Evolutionary conservation across 2,888 invertebrate genomes (phyloP), one percentile per base, ranked within the genome.

Genomic region (Drosophila acutilabella): DNA sequence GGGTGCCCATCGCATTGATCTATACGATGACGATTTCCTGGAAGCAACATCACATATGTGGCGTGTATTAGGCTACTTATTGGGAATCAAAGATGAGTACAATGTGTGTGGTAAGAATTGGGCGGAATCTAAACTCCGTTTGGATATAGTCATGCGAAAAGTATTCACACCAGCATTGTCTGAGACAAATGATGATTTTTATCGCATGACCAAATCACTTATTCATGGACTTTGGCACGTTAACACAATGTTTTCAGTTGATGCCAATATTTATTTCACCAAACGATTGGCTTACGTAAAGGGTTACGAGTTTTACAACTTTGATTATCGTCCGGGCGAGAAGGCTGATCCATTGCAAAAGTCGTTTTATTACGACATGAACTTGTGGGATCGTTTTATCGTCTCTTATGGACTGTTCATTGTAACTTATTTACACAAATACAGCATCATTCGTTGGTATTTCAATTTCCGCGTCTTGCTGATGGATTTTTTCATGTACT

Each of bases 21-120:
- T 97, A 13, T 91, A 93, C 8, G 93, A 94, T 69, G 92, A 93
- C 3, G 93, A 94, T 54, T 94, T 97, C 71, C 93, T 96, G 85
- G 95, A 96, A 54, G 96, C 95, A 1, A 96, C 96, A 70, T 93
- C 96, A 6, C 97, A 98, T 91, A 94, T 97, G 88, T 98, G 98
- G 98, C 94, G 95, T 70, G 95, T 96, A 0, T 93, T 98, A 48
- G 97, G 97, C 0, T 94, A 95, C 88, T 93, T 97, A 90, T 93
- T 98, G 73, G 98, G 98, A 2, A 94, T 98, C 67, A 94, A 96
- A 77, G 97, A 98, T 80, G 95, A 96, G 79, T 96, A 95, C 90
- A 96, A 96, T 89, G 93, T 96, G 2, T 96, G 96, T 87, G 94
- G 94, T 2, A 93, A 93, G 1, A 94, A 94, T 6, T 93, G 94